phyloP scores from a whole-genome alignment of 2,888 invertebrate species.

The Eupithecia pulchellata region DNA sequence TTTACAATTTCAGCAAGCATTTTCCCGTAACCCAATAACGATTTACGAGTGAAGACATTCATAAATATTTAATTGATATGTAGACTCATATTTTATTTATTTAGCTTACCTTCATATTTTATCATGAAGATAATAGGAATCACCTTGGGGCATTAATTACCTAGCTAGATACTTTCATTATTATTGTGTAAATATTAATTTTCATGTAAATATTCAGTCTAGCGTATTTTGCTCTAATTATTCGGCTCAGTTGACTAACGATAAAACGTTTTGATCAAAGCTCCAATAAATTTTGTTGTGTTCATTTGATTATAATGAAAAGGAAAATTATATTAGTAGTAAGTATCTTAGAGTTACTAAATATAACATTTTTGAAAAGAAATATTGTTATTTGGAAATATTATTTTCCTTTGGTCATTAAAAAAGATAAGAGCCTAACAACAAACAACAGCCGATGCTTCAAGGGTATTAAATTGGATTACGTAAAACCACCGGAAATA shows the following conservation, averaged over 20 bases:
- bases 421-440: constrained; percentile 12
- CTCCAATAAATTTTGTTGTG: constrained; percentile 26
- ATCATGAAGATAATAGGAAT: constrained; percentile 28
- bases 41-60: constrained; percentile 28
- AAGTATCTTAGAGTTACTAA: neutral
- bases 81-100: constrained; percentile 33
- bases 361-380: neutral
- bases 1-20: neutral
- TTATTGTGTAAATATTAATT: constrained; percentile 57
- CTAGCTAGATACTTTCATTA: constrained; percentile 50
- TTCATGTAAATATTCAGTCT: constrained; percentile 57
- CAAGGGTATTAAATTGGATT: constrained; percentile 45
- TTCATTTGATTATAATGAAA: constrained; percentile 28
- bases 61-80: constrained; percentile 38
- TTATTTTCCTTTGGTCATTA: constrained; percentile 1
- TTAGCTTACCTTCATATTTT: constrained; percentile 32
- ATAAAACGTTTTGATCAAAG: constrained; percentile 52
- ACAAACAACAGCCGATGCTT: constrained; percentile 28
- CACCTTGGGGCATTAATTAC: constrained; percentile 42
- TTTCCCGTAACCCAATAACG: constrained; percentile 25
- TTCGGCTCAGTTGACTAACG: constrained; percentile 58
- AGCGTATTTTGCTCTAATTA: constrained; percentile 65
- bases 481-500: constrained; percentile 47
- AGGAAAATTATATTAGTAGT: constrained; percentile 5
- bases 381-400: neutral